Base-by-base conservation (phyloP, 2,797 vertebrate genomes). In the Esox lucius region DNA sequence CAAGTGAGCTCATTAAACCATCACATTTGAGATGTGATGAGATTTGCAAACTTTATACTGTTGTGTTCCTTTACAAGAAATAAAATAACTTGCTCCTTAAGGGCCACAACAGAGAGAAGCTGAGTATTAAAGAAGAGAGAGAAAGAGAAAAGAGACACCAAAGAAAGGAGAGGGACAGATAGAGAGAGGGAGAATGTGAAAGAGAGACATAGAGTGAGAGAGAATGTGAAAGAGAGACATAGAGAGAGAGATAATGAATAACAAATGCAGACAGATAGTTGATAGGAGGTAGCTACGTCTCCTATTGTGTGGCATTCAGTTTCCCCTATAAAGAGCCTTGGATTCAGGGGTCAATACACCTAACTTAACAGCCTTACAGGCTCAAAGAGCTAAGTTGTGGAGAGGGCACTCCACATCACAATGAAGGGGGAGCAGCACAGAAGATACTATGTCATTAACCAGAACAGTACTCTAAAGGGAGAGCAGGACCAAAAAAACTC, bases 161-260 rank as follows among this genome's bases (percentile, higher is more conserved):
- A 51, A 75, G 31, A 61, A 1, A 75, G 48, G 39, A 48, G 39
- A 51, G 28, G 22, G 72, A 73, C 26, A 16, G n/a, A n/a, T 42
- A 39, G 71, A 22, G 66, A 46, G 35, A 42, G 4, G 33, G 35
- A 68, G 64, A 66, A 31, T 3, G 35, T 15, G 26, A 31, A 17
- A 31, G 62, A 65, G 12, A 65, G 2, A 33, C 33, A n/a, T 42
- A 39, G 71, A 22, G 66, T 46, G 35, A 42, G 4, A 33, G 35
- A 68, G 64, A 66, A 31, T 3, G 35, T 15, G 26, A 31, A 17
- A 31, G 62, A 65, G 12, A 65, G 2, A 33, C 33, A n/a, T 42
- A 39, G n/a, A n/a, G n/a, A 53, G 5, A 53, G 28, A 66, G 61
- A 28, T 5, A 28, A 28, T 24, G 61, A 64, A 64, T 24, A n/a